These are phyloP conservation scores for Anarsia innoxiella DNA, from an alignment of 2,888 invertebrate genomes.

Conservation along the genomic window DNA sequence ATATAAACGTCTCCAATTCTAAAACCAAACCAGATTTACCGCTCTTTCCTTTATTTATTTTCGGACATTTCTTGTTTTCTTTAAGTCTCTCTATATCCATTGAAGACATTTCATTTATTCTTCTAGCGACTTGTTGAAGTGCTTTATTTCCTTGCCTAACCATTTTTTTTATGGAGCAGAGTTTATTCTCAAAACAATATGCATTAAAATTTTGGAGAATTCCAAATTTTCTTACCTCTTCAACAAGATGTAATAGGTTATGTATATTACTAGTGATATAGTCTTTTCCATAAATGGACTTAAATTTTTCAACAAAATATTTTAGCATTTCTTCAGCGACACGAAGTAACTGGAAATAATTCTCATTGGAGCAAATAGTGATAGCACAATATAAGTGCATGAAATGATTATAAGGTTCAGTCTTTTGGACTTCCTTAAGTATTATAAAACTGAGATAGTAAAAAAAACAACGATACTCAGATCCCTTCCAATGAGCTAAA, in stretches of 20 bases:
- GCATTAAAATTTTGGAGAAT: slow-evolving; percentile 13
- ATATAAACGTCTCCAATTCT: background rate
- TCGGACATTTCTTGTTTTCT: background rate
- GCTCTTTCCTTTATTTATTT: background rate
- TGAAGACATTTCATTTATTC: slow-evolving; percentile 10
- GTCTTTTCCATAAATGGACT: slow-evolving; percentile 16
- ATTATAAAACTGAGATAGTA: slow-evolving; percentile 13
- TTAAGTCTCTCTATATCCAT: background rate
- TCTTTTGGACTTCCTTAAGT: slow-evolving; percentile 3
- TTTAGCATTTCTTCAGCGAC: slow-evolving; percentile 14
- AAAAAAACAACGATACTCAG: slow-evolving; percentile 18
- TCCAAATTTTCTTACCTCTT: slow-evolving; percentile 14
- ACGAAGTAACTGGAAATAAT: slow-evolving; percentile 1
- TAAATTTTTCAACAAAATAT: slow-evolving; percentile 14
- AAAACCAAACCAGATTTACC: background rate
- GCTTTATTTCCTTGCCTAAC: slow-evolving; percentile 17
- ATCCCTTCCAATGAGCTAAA: slow-evolving; percentile 17
- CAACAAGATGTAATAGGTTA: slow-evolving; percentile 11
- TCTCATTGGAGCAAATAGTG: slow-evolving; percentile 10
- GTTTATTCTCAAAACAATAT: slow-evolving; percentile 18
- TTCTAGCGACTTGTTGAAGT: slow-evolving; percentile 15
- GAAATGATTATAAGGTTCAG: slow-evolving; percentile 10
- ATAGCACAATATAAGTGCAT: slow-evolving; percentile 12
- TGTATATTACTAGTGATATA: slow-evolving; percentile 16
- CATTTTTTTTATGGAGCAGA: slow-evolving; percentile 14